These are phyloP conservation scores for Andrena bicolor DNA, from an alignment of 2,888 invertebrate genomes.

Conservation along the genomic window DNA sequence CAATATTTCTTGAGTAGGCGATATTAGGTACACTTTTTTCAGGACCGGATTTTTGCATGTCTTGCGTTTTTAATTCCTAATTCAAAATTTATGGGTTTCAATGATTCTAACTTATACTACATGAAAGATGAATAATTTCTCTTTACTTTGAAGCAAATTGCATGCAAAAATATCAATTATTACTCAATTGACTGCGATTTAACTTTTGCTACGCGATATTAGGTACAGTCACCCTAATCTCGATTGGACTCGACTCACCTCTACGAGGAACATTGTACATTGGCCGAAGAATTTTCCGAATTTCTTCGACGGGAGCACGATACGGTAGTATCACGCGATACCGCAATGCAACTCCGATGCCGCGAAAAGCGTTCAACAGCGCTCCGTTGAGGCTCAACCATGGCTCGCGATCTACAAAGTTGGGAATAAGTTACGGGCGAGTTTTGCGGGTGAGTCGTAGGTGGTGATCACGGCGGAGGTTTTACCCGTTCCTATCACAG, in stretches of 20 bases:
- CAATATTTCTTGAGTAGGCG: no score
- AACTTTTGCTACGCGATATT: no score
- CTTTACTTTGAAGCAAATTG: no score
- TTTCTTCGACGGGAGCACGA: slow-evolving; percentile 83
- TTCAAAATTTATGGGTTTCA: no score
- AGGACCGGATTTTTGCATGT: no score
- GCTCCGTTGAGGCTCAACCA: slow-evolving; percentile 86
- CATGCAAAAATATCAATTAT: no score
- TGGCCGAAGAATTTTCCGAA: slow-evolving; percentile 83
- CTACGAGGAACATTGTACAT: slow-evolving; percentile 85
- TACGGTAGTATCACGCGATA: slow-evolving; percentile 85
- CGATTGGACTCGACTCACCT: slow-evolving; percentile 81
- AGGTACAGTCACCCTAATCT: no score
- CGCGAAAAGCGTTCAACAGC: slow-evolving; percentile 85
- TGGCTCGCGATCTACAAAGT: slow-evolving; percentile 86
- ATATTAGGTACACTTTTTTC: no score
- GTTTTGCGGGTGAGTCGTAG: background rate
- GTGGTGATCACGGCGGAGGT: background rate
- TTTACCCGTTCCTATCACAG: slow-evolving; percentile 86
- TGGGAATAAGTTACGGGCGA: background rate
- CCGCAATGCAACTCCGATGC: slow-evolving; percentile 86
- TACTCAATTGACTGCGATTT: no score
- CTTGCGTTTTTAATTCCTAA: no score
- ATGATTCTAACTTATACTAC: no score
- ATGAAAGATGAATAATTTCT: no score